phyloP scores from a whole-genome alignment of 2,113 vertebrate species.

The Sebastes fasciatus region DNA sequence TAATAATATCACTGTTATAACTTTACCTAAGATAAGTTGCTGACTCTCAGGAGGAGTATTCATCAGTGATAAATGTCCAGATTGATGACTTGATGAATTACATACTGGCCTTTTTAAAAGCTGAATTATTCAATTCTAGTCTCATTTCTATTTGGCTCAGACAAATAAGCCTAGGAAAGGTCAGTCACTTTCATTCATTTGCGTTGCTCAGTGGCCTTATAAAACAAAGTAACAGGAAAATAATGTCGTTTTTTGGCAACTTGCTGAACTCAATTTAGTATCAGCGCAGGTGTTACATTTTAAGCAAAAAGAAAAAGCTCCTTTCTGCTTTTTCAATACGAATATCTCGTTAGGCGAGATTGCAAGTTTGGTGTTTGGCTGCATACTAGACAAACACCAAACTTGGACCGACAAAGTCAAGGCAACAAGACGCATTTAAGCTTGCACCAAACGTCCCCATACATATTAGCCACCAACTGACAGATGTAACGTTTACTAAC shows the following conservation, averaged over 20 bases:
- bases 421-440: no score
- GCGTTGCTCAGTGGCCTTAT: constrained; percentile 31
- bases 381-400: no score
- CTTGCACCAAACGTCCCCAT: not conserved
- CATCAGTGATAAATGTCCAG: not conserved
- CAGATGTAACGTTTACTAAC: not conserved
- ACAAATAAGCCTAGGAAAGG: not conserved
- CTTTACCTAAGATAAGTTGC: not conserved
- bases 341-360: not conserved
- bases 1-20: no score
- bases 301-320: not conserved
- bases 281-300: not conserved
- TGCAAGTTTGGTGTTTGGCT: no score
- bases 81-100: not conserved
- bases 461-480: constrained; percentile 26
- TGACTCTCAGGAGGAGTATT: not conserved
- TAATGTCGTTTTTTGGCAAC: not conserved
- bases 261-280: not conserved
- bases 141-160: not conserved
- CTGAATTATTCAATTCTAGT: not conserved
- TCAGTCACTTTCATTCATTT: constrained; percentile 12
- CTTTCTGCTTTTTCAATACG: not conserved
- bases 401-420: no score
- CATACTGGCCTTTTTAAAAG: not conserved
- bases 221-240: not conserved